Base-by-base conservation (phyloP, 2,797 vertebrate genomes). In the Enteromius viviparus region DNA sequence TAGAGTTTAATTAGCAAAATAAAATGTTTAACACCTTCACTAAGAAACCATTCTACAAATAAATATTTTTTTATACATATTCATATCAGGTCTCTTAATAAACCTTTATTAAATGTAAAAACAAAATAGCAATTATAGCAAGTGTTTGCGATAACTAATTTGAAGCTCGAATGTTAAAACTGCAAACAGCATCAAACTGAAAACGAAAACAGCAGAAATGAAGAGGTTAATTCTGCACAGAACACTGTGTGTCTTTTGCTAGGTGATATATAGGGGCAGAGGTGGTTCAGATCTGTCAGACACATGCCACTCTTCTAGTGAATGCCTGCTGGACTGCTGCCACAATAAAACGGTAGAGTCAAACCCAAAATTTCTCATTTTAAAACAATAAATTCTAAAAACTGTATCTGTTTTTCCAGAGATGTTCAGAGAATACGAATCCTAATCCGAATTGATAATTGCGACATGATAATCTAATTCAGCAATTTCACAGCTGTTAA, bases 151-250 rank as follows among this genome's bases (percentile, higher is more conserved):
- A 12, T 23, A 11, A 17, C 15, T 23, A 6, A 53, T 53, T 34
- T 37, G 29, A 51, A 23, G 66, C 23, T 68, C 7, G 37, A 37
- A 19, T n/a, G 34, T 7, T 53, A 34, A 42, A 69, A 47, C 21
- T 64, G 76, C 23, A 17, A 66, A 40, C 11, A n/a, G 19, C 17
- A 55, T 14, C 21, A 40, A 42, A n/a, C 17, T 45, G 23, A 64
- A 78, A 64, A 47, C 47, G 42, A 62, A 23, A 55, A 76, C n/a
- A 76, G 51, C 72, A 76, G 81, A 69, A 77, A 77, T 85, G 85
- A 92, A 95, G 86, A 93, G 92, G 95, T 96, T 95, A 95, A 95
- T 78, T 81, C 62, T 88, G 78, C 74, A 84, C 64, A 84, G 78
- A 74, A 88, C 88, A 84, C 87, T 84, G 87, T 87, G 79, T 82